A percentile compares a stretch with the other conserved stretches of the same genome.
Conservation (phyloP, 2,888 invertebrate species). For the Mythimna ferrago region DNA sequence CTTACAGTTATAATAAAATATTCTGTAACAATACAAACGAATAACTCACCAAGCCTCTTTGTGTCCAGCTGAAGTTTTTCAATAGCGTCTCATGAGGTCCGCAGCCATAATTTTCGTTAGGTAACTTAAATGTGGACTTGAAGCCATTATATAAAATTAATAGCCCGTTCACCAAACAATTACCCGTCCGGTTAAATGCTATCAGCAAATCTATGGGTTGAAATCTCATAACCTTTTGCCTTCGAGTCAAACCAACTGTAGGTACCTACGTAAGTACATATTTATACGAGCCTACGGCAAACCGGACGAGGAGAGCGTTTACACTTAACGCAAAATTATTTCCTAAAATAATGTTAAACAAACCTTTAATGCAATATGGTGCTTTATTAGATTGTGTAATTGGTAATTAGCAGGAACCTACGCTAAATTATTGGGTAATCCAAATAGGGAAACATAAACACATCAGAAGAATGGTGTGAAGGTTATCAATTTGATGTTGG, state of each 20-base stretch:
- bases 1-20: constrained; percentile 52
- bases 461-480: not conserved
- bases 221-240: constrained; percentile 89
- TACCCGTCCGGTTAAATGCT: constrained; percentile 87
- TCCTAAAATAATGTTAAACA: constrained; percentile 12
- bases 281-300: constrained; percentile 51
- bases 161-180: constrained; percentile 88
- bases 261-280: constrained; percentile 50
- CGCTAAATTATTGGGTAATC: constrained; percentile 8
- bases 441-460: not conserved
- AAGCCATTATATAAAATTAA: constrained; percentile 87
- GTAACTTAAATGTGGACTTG: constrained; percentile 83
- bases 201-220: constrained; percentile 88
- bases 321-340: constrained; percentile 63
- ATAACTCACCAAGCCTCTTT: constrained; percentile 75
- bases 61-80: constrained; percentile 76
- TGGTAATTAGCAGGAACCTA: constrained; percentile 7
- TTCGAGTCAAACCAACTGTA: constrained; percentile 79
- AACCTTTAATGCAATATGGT: not conserved
- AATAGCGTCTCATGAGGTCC: constrained; percentile 77
- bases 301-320: constrained; percentile 69
- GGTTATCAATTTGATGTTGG: not conserved
- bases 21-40: constrained; percentile 64
- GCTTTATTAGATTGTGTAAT: constrained; percentile 7
- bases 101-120: constrained; percentile 83